Base-by-base conservation (phyloP, 2,888 invertebrate species). In the Agapostemon virescens region DNA sequence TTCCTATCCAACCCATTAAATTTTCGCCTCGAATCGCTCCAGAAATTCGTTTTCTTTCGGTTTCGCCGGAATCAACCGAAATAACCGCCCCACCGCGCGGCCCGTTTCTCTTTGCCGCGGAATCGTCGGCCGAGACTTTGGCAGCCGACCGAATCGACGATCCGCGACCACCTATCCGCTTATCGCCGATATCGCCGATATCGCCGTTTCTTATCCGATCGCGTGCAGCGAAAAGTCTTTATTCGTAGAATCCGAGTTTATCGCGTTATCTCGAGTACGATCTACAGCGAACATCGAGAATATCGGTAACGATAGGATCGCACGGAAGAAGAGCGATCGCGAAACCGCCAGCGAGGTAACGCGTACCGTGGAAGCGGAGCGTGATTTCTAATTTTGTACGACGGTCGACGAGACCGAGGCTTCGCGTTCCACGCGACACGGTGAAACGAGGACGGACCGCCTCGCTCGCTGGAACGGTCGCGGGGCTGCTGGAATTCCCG, bases 371-470 rank as follows among this genome's bases (percentile, higher is more conserved):
- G 26, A 55, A 55, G 1, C 26, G 55, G 26, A 26, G 55, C 55
- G 55, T 2, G 55, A 55, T 55, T 55, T 55, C 49, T 26, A 55
- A 55, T 69, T 33, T 69, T 69, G 17, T 23, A 23, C 38, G 55
- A 69, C 23, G 20, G 36, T n/a, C 69, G 38, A 17, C 23, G 68
- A 30, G 68, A 26, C 55, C 55, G 55, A 26, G 55, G 26, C 26
- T 55, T n/a, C n/a, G 55, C 55, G 26, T 55, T 55, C 55, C 55
- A 26, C 45, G 45, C 45, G 45, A 45, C 45, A 20, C 26, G 55
- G 26, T 26, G 1, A 26, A 55, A 55, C 55, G 55, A 26, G 55
- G 55, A 55, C 55, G 55, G 15, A 26, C 1, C 26, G 45, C n/a
- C 45, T 26, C 5, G 52, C 52, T 26, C 26, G 55, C 55, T 26